Evolutionary conservation across 2,888 invertebrate species (phyloP).

Genomic region (Drosophila eohydei): DNA sequence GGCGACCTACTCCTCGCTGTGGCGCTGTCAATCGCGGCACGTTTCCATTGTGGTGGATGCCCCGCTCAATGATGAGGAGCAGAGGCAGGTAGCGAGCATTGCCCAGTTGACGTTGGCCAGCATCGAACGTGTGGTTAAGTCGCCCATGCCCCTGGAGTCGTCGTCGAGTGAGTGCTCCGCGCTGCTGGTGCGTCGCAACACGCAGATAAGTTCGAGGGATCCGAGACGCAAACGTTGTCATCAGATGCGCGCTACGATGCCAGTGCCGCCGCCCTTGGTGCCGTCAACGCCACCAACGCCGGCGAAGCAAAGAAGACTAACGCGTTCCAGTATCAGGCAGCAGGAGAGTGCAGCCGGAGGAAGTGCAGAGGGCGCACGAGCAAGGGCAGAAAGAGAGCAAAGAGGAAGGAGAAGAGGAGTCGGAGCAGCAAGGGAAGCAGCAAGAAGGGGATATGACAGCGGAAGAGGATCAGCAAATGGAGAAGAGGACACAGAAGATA

Average conservation of each 20-base stretch:
- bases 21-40: slow-evolving; percentile 58
- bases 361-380: neutral
- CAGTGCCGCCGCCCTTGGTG: slow-evolving; percentile 32
- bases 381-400: neutral
- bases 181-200: slow-evolving; percentile 9
- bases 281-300: neutral
- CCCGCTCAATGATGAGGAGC: slow-evolving; percentile 40
- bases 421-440: neutral
- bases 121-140: slow-evolving; percentile 56
- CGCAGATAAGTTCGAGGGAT: slow-evolving; percentile 17
- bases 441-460: neutral
- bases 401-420: neutral
- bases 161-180: neutral
- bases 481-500: fast-evolving
- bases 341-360: neutral
- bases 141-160: neutral
- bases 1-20: slow-evolving; percentile 19
- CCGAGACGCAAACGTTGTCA: slow-evolving; percentile 44
- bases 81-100: slow-evolving; percentile 48
- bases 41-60: slow-evolving; percentile 66
- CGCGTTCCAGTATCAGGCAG: slow-evolving; percentile 43
- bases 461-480: neutral
- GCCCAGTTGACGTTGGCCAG: slow-evolving; percentile 43
- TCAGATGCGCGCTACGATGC: slow-evolving; percentile 57
- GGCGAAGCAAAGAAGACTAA: slow-evolving; percentile 49